Evolutionary conservation across 2,797 vertebrate genomes (phyloP).

Genomic region (Percopsis omiscomaycus): DNA sequence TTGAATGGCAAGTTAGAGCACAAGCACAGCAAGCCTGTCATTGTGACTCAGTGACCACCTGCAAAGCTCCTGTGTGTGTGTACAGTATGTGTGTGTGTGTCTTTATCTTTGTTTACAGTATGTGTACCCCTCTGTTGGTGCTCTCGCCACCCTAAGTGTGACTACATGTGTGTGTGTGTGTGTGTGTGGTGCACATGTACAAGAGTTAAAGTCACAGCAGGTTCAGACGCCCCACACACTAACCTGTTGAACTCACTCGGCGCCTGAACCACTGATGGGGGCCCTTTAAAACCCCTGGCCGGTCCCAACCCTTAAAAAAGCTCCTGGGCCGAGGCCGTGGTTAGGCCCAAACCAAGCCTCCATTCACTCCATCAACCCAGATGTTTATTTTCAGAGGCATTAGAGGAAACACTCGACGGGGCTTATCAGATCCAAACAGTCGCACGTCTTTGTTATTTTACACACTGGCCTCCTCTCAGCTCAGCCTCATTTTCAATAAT

Average conservation of each 20-base stretch:
- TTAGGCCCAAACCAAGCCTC: slow-evolving; percentile 71
- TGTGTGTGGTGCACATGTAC: slow-evolving; percentile 22
- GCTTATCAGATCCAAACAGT: slow-evolving; percentile 80
- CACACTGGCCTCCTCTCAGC: slow-evolving; percentile 74
- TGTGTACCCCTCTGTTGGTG: slow-evolving; percentile 4
- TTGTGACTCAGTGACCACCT: background rate
- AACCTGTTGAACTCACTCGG: slow-evolving; percentile 74
- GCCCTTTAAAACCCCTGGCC: slow-evolving; percentile 50
- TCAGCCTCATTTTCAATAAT: slow-evolving; percentile 73
- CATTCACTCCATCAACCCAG: slow-evolving; percentile 71
- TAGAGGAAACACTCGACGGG: slow-evolving; percentile 74
- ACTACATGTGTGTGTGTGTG: slow-evolving; percentile 1
- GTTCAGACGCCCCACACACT: slow-evolving; percentile 69
- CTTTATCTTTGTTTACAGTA: background rate
- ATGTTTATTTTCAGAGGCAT: slow-evolving; percentile 81
- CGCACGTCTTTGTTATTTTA: slow-evolving; percentile 75
- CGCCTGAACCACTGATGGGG: slow-evolving; percentile 66
- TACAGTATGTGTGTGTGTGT: slow-evolving; percentile 6
- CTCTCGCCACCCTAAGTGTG: background rate
- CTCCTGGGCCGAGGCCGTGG: slow-evolving; percentile 60
- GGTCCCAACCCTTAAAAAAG: slow-evolving; percentile 72
- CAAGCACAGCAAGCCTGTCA: slow-evolving; percentile 11
- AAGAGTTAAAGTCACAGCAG: slow-evolving; percentile 51
- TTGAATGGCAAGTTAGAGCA: background rate
- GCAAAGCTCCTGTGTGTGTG: background rate